These are phyloP conservation scores for Anaspis maculata DNA, from an alignment of 2,888 invertebrate genomes.

Conservation along the genomic window DNA sequence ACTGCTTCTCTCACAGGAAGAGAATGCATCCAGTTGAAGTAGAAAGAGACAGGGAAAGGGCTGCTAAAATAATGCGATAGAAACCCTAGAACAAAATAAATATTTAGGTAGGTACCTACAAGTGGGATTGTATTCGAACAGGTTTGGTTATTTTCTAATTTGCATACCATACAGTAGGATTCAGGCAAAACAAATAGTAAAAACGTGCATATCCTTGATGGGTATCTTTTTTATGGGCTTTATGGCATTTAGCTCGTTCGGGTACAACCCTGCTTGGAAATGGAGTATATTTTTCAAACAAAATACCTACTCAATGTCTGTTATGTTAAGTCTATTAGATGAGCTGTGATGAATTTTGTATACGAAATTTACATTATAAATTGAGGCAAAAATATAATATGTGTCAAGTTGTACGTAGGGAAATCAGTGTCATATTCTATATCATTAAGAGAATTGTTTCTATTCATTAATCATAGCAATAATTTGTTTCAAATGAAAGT, in stretches of 20 bases:
- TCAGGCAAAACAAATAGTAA: too few relatives aligned
- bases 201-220: too few relatives aligned
- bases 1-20: conserved; percentile 64
- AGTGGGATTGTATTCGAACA: too few relatives aligned
- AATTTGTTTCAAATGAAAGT: too few relatives aligned
- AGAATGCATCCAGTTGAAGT: conserved; percentile 61
- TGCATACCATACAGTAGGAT: too few relatives aligned
- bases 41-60: conserved; percentile 47
- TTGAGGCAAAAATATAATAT: conserved; percentile 1
- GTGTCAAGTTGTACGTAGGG: not conserved
- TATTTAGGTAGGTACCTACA: conserved; percentile 1
- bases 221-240: too few relatives aligned
- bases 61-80: conserved; percentile 50
- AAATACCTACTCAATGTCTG: not conserved
- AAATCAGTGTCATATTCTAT: not conserved
- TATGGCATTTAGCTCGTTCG: too few relatives aligned
- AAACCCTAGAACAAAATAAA: conserved; percentile 18
- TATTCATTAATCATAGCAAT: too few relatives aligned
- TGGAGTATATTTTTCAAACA: too few relatives aligned
- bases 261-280: too few relatives aligned
- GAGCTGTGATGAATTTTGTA: conserved; percentile 35
- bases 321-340: conserved; percentile 19
- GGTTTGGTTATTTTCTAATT: too few relatives aligned
- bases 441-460: too few relatives aligned
- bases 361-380: conserved; percentile 31